These are phyloP conservation scores for Menura novaehollandiae DNA, from an alignment of 2,113 vertebrate species.

Conservation along the genomic window DNA sequence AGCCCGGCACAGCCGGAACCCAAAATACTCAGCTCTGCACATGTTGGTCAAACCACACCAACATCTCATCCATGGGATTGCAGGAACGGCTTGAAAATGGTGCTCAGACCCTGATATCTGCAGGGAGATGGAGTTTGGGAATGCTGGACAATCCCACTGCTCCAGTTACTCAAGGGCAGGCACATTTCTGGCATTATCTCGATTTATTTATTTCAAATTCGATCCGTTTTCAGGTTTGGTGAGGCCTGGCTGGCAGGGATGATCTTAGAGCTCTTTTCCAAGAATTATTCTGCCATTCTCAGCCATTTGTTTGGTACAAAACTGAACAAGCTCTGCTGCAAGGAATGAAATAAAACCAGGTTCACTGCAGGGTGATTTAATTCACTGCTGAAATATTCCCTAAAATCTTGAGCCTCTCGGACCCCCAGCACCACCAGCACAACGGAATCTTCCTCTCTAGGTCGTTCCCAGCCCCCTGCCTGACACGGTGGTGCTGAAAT, in stretches of 20 bases:
- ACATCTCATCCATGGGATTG: background rate
- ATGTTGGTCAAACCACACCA: background rate
- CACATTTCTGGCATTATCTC: background rate
- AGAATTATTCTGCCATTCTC: background rate
- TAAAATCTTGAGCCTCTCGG: background rate
- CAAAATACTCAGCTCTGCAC: background rate
- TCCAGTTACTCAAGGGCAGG: too few relatives aligned
- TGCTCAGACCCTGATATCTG: fast-evolving
- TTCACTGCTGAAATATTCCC: background rate
- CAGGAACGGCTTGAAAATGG: background rate
- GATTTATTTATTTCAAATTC: background rate
- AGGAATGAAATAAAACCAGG: background rate
- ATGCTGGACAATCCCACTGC: background rate
- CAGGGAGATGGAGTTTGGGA: background rate
- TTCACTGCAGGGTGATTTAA: background rate
- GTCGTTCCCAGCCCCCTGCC: background rate
- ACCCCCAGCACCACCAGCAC: too few relatives aligned
- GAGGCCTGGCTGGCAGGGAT: background rate
- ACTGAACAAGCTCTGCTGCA: background rate
- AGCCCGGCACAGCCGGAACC: background rate
- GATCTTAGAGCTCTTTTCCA: background rate
- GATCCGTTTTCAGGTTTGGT: background rate
- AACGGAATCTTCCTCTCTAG: background rate
- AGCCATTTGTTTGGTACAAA: background rate
- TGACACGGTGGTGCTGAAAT: fast-evolving